phyloP scores from a whole-genome alignment of 2,888 invertebrate genomes.

The Teinopalpus imperialis region DNA sequence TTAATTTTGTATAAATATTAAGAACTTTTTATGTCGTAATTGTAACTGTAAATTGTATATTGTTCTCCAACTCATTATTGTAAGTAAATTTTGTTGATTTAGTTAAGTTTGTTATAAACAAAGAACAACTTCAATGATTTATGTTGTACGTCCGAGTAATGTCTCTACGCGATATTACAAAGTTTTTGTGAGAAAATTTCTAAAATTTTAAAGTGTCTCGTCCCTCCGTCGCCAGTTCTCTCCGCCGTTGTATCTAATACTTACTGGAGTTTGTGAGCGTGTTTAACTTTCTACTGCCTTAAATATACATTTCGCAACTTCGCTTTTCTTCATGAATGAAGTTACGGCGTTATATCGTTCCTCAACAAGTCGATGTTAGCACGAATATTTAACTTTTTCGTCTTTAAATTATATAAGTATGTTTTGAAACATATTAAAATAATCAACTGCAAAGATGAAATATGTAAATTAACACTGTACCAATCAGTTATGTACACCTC shows the following conservation, averaged over 20 bases:
- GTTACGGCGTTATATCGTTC: conserved; percentile 60
- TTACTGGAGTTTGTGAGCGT: conserved; percentile 59
- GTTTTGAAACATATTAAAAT: neutral
- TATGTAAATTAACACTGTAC: no score
- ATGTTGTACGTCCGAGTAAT: conserved; percentile 57
- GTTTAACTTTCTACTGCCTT: conserved; percentile 71
- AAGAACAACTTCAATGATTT: conserved; percentile 60
- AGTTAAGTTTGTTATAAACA: conserved; percentile 50
- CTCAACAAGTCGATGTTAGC: conserved; percentile 65
- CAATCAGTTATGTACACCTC: no score
- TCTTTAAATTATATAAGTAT: conserved; percentile 20
- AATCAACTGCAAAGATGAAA: no score
- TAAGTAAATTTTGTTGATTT: conserved; percentile 36
- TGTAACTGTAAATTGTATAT: no score
- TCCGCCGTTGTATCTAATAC: conserved; percentile 56
- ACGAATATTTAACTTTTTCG: conserved; percentile 51
- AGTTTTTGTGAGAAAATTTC: conserved; percentile 70
- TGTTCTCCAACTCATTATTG: conserved; percentile 2
- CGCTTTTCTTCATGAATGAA: conserved; percentile 56
- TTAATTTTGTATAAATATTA: no score
- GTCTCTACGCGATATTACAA: conserved; percentile 53
- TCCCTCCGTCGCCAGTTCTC: conserved; percentile 45
- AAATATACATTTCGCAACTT: conserved; percentile 76
- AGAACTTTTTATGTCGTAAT: no score
- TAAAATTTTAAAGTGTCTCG: conserved; percentile 73